Percentiles rank a stretch among this genome's conserved stretches.
These are phyloP conservation scores for Saguinus imperator DNA, from an alignment of 2,113 vertebrate species.

Conservation along the genomic window DNA sequence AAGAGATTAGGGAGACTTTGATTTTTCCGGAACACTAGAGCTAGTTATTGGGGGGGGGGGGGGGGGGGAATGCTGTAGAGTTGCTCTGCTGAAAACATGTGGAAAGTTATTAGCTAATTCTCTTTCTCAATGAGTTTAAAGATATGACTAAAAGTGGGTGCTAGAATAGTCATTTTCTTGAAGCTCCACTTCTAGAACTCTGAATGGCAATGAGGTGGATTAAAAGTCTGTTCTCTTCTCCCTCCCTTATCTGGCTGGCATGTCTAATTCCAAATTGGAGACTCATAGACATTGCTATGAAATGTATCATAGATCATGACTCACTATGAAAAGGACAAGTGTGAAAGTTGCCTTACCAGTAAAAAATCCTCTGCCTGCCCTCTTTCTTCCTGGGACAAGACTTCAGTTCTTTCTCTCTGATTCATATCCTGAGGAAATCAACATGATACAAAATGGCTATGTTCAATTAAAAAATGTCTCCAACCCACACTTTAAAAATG, in stretches of 20 bases:
- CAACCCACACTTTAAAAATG: constrained; percentile 75
- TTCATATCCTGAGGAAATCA: constrained; percentile 87
- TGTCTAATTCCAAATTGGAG: constrained; percentile 57
- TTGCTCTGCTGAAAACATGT: not conserved
- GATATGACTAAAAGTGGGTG: not conserved
- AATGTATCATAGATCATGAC: constrained; percentile 79
- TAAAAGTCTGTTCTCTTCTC: constrained; percentile 16
- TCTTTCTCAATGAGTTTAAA: constrained; percentile 22
- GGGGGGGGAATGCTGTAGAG: not conserved
- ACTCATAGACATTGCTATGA: constrained; percentile 80
- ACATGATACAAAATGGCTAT: constrained; percentile 73
- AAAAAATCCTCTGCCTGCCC: constrained; percentile 74
- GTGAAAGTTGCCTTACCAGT: constrained; percentile 83
- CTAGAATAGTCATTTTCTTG: not conserved
- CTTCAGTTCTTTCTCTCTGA: constrained; percentile 81
- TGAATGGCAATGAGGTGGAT: constrained; percentile 52
- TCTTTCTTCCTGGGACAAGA: constrained; percentile 78
- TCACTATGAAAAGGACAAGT: constrained; percentile 80
- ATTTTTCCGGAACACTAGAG: not conserved
- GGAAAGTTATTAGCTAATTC: constrained; percentile 42
- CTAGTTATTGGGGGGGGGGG: not conserved
- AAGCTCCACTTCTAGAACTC: constrained; percentile 12
- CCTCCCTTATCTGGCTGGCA: constrained; percentile 63
- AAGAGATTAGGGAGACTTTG: not conserved
- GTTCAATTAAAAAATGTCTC: constrained; percentile 79